These are phyloP conservation scores for Pitangus sulphuratus DNA, from an alignment of 2,797 vertebrate species.

Conservation along the genomic window DNA sequence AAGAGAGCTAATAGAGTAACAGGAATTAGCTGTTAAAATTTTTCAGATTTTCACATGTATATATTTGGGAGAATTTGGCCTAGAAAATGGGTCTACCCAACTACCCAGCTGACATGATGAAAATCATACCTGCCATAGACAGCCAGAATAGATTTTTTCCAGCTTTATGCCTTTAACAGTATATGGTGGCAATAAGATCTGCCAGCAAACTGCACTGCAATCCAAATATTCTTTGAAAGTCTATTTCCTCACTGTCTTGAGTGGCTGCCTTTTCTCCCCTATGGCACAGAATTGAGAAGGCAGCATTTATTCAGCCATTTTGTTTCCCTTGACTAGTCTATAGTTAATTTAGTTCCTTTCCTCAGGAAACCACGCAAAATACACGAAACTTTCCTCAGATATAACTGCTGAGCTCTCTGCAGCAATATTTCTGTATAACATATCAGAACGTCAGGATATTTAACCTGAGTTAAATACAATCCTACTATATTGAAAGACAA, in stretches of 20 bases:
- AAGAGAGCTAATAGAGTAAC: neutral
- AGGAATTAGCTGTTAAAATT: neutral
- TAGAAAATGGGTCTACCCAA: neutral
- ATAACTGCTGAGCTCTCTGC: neutral
- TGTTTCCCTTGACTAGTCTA: neutral
- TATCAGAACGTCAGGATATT: neutral
- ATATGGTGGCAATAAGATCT: neutral
- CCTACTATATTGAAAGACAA: neutral
- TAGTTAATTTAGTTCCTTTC: neutral
- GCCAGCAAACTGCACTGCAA: neutral
- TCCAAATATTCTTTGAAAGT: neutral
- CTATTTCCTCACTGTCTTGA: neutral
- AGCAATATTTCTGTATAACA: neutral
- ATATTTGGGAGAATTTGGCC: neutral
- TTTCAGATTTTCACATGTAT: neutral
- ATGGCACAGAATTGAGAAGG: neutral
- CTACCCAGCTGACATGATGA: neutral
- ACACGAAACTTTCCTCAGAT: neutral
- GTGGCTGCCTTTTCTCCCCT: neutral
- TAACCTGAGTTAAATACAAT: neutral
- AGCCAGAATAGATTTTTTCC: neutral
- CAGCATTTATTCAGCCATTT: neutral
- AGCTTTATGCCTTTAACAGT: neutral
- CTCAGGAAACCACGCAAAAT: neutral
- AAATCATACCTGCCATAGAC: neutral